Percentiles rank a stretch among this genome's conserved stretches.
These are phyloP conservation scores for Drosophila pseudotakahashii DNA, from an alignment of 2,888 invertebrate genomes.

Conservation along the genomic window DNA sequence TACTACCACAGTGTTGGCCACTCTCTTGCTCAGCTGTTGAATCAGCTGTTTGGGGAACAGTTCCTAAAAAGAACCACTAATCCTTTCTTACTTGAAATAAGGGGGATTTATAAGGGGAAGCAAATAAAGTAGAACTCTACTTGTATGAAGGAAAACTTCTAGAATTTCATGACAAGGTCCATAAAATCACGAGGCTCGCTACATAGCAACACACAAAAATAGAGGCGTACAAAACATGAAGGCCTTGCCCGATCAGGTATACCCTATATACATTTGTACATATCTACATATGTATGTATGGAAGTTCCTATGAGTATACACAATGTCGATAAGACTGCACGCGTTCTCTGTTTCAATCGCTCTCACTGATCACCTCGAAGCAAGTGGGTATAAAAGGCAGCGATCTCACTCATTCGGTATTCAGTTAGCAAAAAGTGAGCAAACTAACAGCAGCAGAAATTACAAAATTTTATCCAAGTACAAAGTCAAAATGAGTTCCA, in stretches of 20 bases:
- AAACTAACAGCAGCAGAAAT: neutral
- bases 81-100: neutral
- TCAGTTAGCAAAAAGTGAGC: constrained; percentile 38
- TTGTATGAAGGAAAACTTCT: constrained; percentile 3
- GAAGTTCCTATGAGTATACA: neutral
- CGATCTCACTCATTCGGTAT: constrained; percentile 7
- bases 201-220: constrained; percentile 3
- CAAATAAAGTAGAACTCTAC: constrained; percentile 2
- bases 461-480: constrained; percentile 12
- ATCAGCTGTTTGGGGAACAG: neutral
- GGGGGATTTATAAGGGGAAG: neutral
- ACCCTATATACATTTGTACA: neutral
- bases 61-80: neutral
- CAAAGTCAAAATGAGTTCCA: neutral
- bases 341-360: constrained; percentile 15
- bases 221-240: neutral
- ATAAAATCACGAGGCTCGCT: constrained; percentile 8
- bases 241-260: constrained; percentile 7
- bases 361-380: neutral
- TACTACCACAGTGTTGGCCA: constrained; percentile 25
- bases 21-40: constrained; percentile 47
- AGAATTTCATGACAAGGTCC: constrained; percentile 40
- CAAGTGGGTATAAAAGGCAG: constrained; percentile 33
- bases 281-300: neutral
- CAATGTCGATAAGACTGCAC: constrained; percentile 17